Evolutionary conservation across 2,888 invertebrate species (phyloP).

Genomic region (Papilio gigon): DNA sequence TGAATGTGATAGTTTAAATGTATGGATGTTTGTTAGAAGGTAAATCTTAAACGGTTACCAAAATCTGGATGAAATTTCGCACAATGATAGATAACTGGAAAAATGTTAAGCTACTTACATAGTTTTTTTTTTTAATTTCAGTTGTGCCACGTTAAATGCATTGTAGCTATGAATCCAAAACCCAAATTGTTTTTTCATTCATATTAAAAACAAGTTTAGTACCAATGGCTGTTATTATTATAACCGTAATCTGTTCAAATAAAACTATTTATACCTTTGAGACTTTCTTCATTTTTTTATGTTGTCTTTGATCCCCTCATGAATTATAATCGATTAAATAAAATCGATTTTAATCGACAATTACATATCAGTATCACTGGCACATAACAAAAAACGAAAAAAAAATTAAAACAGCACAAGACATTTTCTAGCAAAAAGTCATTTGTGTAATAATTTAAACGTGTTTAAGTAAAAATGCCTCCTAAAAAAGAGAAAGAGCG

Average conservation of each 20-base stretch:
- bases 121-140: no score
- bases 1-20: no score
- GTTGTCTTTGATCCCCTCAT: background rate
- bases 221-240: background rate
- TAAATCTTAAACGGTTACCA: no score
- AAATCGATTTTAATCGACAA: background rate
- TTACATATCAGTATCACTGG: background rate
- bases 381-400: background rate
- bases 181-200: no score
- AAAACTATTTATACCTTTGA: background rate
- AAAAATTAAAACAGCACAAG: background rate
- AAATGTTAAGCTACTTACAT: no score
- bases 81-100: no score
- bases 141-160: no score
- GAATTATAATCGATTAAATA: background rate
- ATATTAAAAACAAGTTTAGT: background rate
- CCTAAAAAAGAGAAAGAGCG: slow-evolving; percentile 62
- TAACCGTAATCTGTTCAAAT: background rate
- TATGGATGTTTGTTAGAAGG: no score
- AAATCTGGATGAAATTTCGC: no score
- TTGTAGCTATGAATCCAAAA: no score
- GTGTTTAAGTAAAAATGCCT: slow-evolving; percentile 53
- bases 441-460: background rate
- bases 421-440: background rate
- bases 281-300: background rate